Evolutionary conservation across 2,888 invertebrate species (phyloP), one percentile per base, ranked within the genome.

Genomic region (Apamea sordens): DNA sequence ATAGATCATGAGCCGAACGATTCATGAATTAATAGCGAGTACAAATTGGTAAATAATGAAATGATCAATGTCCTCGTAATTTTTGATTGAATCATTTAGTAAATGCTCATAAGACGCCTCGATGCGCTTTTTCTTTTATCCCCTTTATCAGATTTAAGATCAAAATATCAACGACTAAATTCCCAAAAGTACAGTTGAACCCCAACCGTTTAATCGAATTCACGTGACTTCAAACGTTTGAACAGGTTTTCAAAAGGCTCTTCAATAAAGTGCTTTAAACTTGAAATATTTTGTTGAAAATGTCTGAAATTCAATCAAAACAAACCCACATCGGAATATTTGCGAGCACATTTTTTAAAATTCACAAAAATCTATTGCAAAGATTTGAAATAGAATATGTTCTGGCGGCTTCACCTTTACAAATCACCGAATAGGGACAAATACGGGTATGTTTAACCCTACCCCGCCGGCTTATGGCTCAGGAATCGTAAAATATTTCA

Each of bases 401-500:
- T 81, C 86, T 83, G 88, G 88, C 84, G 83, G 88, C 83, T 88
- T 82, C 85, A 90, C 90, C 79, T 87, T 94, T 92, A 92, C 93
- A 94, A 95, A 95, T 95, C 94, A 94, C 94, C 94, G 92, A 92
- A 92, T 91, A 91, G 95, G 95, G 94, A 94, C 94, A 93, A 93
- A 93, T 93, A 93, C 92, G 93, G 92, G 92, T 92, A 93, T 93
- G 92, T 92, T 93, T 92, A 92, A 90, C 93, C 91, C 92, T 92
- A 91, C 92, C 92, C 92, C 88, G 91, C 91, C 89, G 93, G 93
- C 95, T 95, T 95, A 95, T 95, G 94, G 95, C 94, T 94, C 93
- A 91, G 90, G 92, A 94, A 95, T 95, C 96, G 95, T 96, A 96
- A 96, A 96, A 96, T 96, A 96, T 96, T 95, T 95, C 95, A 94